Evolutionary conservation across 2,797 vertebrate genomes (phyloP).

Genomic region (Coregonus ussuriensis): DNA sequence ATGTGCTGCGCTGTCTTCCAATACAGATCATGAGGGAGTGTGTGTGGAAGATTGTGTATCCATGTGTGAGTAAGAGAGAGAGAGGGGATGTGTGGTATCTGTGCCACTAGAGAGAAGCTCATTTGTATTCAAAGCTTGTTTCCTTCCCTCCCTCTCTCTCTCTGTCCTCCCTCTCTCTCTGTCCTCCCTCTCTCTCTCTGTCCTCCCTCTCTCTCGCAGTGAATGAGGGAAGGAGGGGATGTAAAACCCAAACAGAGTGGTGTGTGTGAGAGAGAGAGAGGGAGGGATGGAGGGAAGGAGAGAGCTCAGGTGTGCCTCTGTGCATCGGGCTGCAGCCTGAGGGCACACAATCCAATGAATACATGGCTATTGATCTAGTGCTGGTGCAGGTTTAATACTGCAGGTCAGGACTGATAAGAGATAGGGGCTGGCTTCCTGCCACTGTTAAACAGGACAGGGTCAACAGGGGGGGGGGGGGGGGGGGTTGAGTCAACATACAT

Average conservation of each 20-base stretch:
- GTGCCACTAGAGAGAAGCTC: slow-evolving; percentile 63
- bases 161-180: slow-evolving; percentile 17
- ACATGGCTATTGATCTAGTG: slow-evolving; percentile 49
- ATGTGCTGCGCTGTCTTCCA: slow-evolving; percentile 49
- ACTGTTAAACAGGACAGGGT: background rate
- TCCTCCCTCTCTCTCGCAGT: slow-evolving; percentile 11
- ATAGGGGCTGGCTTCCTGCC: background rate
- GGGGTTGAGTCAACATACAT: too few relatives aligned
- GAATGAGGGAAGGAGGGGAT: slow-evolving; percentile 24
- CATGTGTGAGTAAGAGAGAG: slow-evolving; percentile 18
- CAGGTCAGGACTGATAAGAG: slow-evolving; percentile 36
- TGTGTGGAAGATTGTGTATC: slow-evolving; percentile 9
- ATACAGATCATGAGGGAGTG: slow-evolving; percentile 3
- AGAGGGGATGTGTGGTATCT: slow-evolving; percentile 58
- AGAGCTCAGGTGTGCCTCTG: slow-evolving; percentile 11
- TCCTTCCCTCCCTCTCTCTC: slow-evolving; percentile 34
- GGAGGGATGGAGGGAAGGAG: background rate
- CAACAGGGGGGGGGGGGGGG: too few relatives aligned
- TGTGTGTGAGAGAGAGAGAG: slow-evolving; percentile 6
- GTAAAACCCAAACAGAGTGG: slow-evolving; percentile 35
- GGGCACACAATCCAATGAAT: slow-evolving; percentile 40
- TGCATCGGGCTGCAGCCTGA: background rate
- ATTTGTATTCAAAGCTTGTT: slow-evolving; percentile 75
- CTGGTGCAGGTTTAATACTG: slow-evolving; percentile 32
- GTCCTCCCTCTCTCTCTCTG: background rate